Evolutionary conservation across 2,888 invertebrate species (phyloP), one percentile per base, ranked within the genome.

Genomic region (Tenthredo distinguenda): DNA sequence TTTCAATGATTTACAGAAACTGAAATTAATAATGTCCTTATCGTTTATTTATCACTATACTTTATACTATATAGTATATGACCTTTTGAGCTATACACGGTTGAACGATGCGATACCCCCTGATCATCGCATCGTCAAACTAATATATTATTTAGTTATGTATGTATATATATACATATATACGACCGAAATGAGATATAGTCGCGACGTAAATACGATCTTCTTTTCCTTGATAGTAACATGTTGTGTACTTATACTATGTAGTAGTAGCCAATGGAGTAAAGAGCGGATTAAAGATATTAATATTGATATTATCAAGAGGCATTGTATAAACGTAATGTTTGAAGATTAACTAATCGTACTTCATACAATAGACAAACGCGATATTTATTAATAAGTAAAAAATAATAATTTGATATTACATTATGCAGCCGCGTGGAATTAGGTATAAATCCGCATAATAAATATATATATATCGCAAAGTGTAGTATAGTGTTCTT

Each of bases 1-100:
- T 68, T 68, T 21, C 18, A 68, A 83, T 83, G 47, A 83, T 83
- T 68, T 71, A 83, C 5, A 50, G 31, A 83, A 83, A 65, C 21
- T 83, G 68, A 83, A 83, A 83, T 83, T 83, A 83, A 83, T 83
- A 83, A 83, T 71, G 47, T 47, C 34, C 83, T 83, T 83, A 83
- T 83, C 83, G 83, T 15, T 50, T 21, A 62, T 62, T 62, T 26
- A 62, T 62, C 62, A 26, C 12, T 26, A 58, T 58, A 58, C 6
- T 10, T 2, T 26, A 12, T 62, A 62, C 62, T 62, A 12, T 26
- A 62, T 62, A 62, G 62, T 62, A 26, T 62, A 26, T 62, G 26
- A 62, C 26, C 62, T 26, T 62, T 62, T 26, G 2, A 62, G 7
- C 12, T 62, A 62, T 62, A 26, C 26, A 55, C n/a, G 55, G 55